phyloP scores from a whole-genome alignment of 2,888 invertebrate genomes.

The Leucophenga maculata region DNA sequence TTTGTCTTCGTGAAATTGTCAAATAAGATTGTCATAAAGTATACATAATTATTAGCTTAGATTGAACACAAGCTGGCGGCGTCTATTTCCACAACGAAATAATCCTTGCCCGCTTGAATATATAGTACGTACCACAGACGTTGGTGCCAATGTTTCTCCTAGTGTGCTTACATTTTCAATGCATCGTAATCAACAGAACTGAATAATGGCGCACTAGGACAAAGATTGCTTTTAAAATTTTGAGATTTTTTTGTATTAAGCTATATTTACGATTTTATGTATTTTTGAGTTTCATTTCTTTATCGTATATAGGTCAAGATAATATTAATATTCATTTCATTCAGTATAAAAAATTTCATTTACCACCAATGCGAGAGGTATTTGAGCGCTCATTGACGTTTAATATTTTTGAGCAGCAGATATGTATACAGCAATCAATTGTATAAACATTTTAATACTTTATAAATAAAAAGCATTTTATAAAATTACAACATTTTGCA shows the following conservation, averaged over 20 bases:
- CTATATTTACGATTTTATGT: background rate
- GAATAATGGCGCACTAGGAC: background rate
- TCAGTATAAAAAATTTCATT: background rate
- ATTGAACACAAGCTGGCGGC: background rate
- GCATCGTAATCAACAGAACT: background rate
- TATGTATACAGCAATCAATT: background rate
- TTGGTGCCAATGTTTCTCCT: background rate
- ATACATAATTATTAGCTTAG: background rate
- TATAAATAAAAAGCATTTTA: conserved; percentile 7
- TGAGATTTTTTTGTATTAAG: background rate
- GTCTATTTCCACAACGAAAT: background rate
- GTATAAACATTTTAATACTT: background rate
- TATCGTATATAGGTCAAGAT: no score
- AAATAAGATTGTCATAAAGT: background rate
- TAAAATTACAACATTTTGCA: background rate
- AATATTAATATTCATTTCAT: background rate
- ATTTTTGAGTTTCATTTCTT: background rate
- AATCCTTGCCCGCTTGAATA: background rate
- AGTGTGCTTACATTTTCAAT: background rate
- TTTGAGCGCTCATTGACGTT: background rate
- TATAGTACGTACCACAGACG: no score
- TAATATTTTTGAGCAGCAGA: background rate
- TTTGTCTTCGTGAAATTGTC: background rate
- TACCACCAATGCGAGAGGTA: background rate
- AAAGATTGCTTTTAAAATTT: background rate